A percentile compares a stretch with the other conserved stretches of the same genome.
phyloP scores from a whole-genome alignment of 1,140 invertebrate species.

The Cardiocondyla obscurior region DNA sequence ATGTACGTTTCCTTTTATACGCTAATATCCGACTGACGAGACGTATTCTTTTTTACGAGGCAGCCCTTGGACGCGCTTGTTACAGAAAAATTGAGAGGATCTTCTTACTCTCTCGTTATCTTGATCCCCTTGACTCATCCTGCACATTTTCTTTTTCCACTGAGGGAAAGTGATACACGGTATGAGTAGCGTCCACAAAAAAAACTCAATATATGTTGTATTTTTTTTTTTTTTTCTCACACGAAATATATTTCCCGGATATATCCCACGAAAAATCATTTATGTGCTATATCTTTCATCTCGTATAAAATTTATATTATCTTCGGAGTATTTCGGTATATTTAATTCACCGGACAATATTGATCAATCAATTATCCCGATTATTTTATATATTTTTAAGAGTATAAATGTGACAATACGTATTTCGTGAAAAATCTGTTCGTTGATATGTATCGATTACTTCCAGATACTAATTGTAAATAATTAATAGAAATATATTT shows the following conservation, averaged over 20 bases:
- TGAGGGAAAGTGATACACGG: conserved; percentile 38
- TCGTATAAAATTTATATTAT: neutral
- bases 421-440: neutral
- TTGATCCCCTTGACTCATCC: conserved; percentile 38
- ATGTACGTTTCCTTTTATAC: conserved; percentile 6
- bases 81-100: conserved; percentile 66
- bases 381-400: neutral
- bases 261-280: neutral
- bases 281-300: neutral
- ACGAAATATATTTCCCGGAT: conserved; percentile 4
- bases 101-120: conserved; percentile 68
- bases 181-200: conserved; percentile 11
- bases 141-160: conserved; percentile 1
- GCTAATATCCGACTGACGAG: conserved; percentile 25
- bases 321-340: neutral
- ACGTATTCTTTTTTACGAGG: conserved; percentile 13
- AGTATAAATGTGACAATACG: neutral
- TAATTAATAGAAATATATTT: neutral
- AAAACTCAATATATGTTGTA: conserved; percentile 10
- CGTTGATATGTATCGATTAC: neutral
- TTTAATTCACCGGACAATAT: neutral
- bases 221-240: no score
- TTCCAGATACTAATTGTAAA: neutral
- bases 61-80: conserved; percentile 51
- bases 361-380: neutral